A percentile compares a stretch with the other conserved stretches of the same genome.
phyloP scores from a whole-genome alignment of 2,797 vertebrate species.

The Lates japonicus region DNA sequence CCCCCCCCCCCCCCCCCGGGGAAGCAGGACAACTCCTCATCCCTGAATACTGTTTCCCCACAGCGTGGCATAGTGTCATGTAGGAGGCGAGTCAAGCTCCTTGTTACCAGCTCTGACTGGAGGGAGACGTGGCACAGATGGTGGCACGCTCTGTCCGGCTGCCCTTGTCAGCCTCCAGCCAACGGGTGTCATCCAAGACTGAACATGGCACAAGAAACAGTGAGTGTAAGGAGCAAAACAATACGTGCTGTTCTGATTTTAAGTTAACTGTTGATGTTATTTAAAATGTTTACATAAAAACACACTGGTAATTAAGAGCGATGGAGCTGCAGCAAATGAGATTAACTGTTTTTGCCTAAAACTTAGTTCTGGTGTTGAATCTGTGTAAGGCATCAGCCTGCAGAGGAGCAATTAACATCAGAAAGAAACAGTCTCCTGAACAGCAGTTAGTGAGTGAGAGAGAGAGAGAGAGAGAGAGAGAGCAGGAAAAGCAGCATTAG shows the following conservation, averaged over 20 bases:
- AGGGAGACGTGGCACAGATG: slow-evolving; percentile 47
- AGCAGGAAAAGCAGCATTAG: slow-evolving; percentile 4
- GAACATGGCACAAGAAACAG: slow-evolving; percentile 59
- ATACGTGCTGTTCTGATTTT: slow-evolving; percentile 21
- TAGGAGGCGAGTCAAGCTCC: slow-evolving; percentile 30
- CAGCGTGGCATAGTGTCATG: slow-evolving; percentile 29
- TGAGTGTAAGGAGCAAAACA: slow-evolving; percentile 1
- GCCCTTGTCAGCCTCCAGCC: slow-evolving; percentile 46
- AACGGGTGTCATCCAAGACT: slow-evolving; percentile 31
- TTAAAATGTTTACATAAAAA: neutral
- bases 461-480: slow-evolving; percentile 17
- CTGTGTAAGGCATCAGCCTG: neutral
- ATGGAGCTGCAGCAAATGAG: slow-evolving; percentile 26
- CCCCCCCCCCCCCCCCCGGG: neutral
- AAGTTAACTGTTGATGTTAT: neutral
- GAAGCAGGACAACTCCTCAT: slow-evolving; percentile 35
- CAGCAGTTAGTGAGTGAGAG: slow-evolving; percentile 10
- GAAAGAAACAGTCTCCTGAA: neutral
- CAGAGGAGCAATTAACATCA: slow-evolving; percentile 25
- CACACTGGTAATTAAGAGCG: slow-evolving; percentile 18
- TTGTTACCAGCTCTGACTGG: slow-evolving; percentile 52
- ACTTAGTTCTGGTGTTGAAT: slow-evolving; percentile 23
- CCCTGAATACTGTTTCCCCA: slow-evolving; percentile 33
- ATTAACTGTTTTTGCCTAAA: slow-evolving; percentile 12
- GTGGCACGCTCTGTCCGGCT: slow-evolving; percentile 41